A percentile compares a stretch with the other conserved stretches of the same genome.
Evolutionary conservation across 2,113 vertebrate species (phyloP).

Genomic region (Centrocercus urophasianus): DNA sequence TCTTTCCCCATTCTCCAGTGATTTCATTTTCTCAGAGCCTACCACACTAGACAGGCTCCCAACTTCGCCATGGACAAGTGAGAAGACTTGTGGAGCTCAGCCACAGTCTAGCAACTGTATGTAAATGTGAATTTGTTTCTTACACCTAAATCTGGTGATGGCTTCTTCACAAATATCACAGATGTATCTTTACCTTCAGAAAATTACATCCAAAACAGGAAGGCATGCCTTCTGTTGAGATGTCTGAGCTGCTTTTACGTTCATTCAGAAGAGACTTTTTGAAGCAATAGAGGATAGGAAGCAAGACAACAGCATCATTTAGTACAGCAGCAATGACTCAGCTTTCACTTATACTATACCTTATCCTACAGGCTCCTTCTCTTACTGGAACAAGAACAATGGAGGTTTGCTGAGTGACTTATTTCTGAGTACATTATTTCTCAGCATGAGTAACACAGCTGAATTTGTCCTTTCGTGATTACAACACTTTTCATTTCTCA

Average conservation of each 20-base stretch:
- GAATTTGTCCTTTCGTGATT: not conserved
- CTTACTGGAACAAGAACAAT: conserved; percentile 45
- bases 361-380: not conserved
- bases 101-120: not conserved
- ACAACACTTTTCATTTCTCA: not conserved
- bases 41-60: not conserved
- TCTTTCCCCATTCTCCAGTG: not conserved
- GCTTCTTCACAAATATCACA: not conserved
- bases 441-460: conserved; percentile 15
- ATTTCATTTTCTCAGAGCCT: not conserved
- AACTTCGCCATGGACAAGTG: not conserved
- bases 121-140: not conserved
- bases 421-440: not conserved
- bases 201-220: not conserved
- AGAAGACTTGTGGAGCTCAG: not conserved
- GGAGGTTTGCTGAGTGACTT: conserved; percentile 35
- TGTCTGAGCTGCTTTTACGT: not conserved
- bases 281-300: not conserved
- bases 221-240: not conserved
- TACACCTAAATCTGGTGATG: not conserved
- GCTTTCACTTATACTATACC: conserved; percentile 12
- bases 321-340: conserved; percentile 25
- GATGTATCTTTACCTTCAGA: not conserved
- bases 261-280: not conserved
- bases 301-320: not conserved